These are phyloP conservation scores for Microcebus griseorufus DNA, from an alignment of 2,113 vertebrate species.

Conservation along the genomic window DNA sequence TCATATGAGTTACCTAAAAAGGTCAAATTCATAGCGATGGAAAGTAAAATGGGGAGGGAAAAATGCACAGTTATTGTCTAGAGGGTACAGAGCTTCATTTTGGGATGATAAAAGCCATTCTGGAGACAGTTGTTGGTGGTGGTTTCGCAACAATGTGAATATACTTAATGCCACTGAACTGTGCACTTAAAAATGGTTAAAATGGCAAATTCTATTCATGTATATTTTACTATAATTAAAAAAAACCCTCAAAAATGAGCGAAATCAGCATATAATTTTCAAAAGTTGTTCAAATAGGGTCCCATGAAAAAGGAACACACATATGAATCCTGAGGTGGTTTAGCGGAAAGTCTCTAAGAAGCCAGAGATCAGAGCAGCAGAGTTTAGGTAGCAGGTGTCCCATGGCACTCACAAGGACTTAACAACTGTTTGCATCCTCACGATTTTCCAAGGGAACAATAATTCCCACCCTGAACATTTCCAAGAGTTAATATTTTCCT, in stretches of 20 bases:
- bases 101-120: neutral
- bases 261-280: neutral
- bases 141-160: rapidly evolving
- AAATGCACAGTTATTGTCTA: too few relatives aligned
- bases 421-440: neutral
- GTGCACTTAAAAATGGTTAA: neutral
- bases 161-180: neutral
- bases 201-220: neutral
- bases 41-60: neutral
- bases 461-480: conserved; percentile 2
- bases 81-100: too few relatives aligned
- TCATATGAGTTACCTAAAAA: neutral
- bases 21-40: neutral
- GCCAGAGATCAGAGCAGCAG: neutral
- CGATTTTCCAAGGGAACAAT: neutral
- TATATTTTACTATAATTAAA: neutral
- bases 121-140: neutral
- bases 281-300: neutral
- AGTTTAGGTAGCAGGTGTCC: neutral
- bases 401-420: too few relatives aligned
- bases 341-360: neutral
- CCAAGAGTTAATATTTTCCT: conserved; percentile 8
- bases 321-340: neutral
- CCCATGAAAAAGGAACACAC: neutral
- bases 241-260: neutral